Evolutionary conservation across 2,888 invertebrate species (phyloP), one percentile per base, ranked within the genome.

Genomic region (Amiota mariae): DNA sequence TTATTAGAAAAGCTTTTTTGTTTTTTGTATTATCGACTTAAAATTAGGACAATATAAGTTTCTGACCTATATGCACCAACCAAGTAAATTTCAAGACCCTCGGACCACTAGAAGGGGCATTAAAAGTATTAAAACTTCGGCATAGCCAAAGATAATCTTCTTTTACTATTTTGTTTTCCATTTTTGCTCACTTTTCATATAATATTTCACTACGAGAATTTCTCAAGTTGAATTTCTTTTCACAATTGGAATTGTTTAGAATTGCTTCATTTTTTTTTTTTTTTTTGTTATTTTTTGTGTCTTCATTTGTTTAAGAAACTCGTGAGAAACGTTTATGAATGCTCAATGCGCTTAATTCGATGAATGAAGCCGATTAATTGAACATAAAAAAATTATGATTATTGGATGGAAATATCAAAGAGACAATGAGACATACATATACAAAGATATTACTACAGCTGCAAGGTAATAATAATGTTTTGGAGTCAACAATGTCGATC

Each of bases 281-380:
- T n/a, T n/a, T 61, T 20, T 47, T n/a, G n/a, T n/a, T n/a, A n/a
- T 18, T 8, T 48, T 46, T 66, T 66, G 48, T 66, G 66, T 48
- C 66, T 48, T 63, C 36, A 63, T 63, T 63, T 63, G 63, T 63
- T 46, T 8, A 12, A 59, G 12, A 59, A 4, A 12, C 59, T 15
- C 59, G 81, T 77, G 74, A 78, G 84, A 83, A 83, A 80, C 79
- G 82, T 78, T 82, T 82, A 81, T 81, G 82, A 85, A 82, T 85
- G 82, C 85, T 81, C 84, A 85, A 59, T 36, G 81, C 82, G 85
- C 80, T 79, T 80, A 36, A 12, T 71, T 71, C 47, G 36, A 51
- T 61, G 24, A 56, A 13, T 51, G 85, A 78, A 76, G 80, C 82
- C 85, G 81, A 82, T 85, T 84, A 84, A 85, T 85, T 84, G 84